Evolutionary conservation across 2,113 vertebrate genomes (phyloP).

Genomic region (Sylvilagus bachmani): DNA sequence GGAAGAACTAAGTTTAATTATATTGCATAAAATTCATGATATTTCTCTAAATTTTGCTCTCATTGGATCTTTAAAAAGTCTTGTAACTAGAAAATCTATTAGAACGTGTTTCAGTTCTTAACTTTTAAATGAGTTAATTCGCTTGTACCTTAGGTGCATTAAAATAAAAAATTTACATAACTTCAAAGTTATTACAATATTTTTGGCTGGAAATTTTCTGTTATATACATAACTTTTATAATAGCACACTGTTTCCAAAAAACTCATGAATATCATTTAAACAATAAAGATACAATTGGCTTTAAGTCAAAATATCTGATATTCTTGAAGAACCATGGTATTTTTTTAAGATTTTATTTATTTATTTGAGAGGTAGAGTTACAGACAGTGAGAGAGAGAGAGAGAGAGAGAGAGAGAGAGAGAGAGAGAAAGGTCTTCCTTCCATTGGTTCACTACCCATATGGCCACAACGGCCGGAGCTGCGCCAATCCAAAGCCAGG

Average conservation of each 20-base stretch:
- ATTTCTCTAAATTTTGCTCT: constrained; percentile 27
- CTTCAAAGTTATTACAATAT: constrained; percentile 42
- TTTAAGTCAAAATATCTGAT: constrained; percentile 17
- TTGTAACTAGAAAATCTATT: constrained; percentile 21
- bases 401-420: no score
- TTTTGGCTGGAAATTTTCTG: constrained; percentile 21
- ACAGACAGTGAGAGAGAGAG: no score
- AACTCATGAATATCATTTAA: not conserved
- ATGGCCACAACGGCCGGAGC: no score
- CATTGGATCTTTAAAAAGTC: not conserved
- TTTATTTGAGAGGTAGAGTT: no score
- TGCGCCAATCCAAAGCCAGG: no score
- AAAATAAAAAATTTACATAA: not conserved
- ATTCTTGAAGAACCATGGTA: not conserved
- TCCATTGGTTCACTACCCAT: no score
- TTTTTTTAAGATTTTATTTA: no score
- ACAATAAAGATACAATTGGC: not conserved
- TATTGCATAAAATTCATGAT: constrained; percentile 54
- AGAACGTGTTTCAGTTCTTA: constrained; percentile 24
- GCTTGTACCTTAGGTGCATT: not conserved
- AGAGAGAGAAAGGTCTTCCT: no score
- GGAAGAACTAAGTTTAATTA: not conserved
- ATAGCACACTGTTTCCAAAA: not conserved
- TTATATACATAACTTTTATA: constrained; percentile 1
- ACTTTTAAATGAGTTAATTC: constrained; percentile 13